Base-by-base conservation (phyloP, 2,797 vertebrate species). In the Etheostoma perlongum region DNA sequence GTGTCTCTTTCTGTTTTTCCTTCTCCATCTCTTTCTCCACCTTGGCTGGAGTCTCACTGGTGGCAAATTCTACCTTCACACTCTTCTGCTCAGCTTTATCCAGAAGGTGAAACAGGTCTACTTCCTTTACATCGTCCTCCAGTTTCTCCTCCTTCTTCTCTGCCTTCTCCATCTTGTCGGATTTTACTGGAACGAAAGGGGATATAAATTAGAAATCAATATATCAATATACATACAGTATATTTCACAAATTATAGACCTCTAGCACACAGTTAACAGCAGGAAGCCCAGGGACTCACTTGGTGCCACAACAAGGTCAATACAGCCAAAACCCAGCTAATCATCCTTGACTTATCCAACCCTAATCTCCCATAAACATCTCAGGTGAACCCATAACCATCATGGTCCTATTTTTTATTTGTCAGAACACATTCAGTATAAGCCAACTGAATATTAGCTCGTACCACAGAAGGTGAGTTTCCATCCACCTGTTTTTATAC, bases 111-210 rank as follows among this genome's bases (percentile, higher is more conserved):
- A 72, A 84, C n/a, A 63, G 4, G 19, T 90, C 85, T 16, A 61
- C 62, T 16, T 64, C 86, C 79, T 89, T 89, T 1, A 65, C 8
- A 0, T 36, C 27, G 19, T 88, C 86, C 12, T 86, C 85, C 9
- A 48, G 10, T 33, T 87, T 88, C 27, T 88, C 79, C 8, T 84
- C 82, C 62, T 85, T 76, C 63, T 86, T 82, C 40, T 82, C 89
- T 1, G 72, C 44, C 47, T 89, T 91, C 36, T 89, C 87, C 55
- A 51, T 86, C 25, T 78, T 85, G 59, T 94, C 88, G 14, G 92
- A 74, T 83, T 90, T 91, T 36, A 84, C 92, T 94, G 82, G 2
- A 74, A 47, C 73, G 5, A 80, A 63, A 82, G 25, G 19, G 1
- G 5, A 49, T 44, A 60, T 54, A 10, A 42, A 47, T 79, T 68